Conservation (phyloP, 1,140 invertebrate genomes). For the Drosophila repleta region DNA sequence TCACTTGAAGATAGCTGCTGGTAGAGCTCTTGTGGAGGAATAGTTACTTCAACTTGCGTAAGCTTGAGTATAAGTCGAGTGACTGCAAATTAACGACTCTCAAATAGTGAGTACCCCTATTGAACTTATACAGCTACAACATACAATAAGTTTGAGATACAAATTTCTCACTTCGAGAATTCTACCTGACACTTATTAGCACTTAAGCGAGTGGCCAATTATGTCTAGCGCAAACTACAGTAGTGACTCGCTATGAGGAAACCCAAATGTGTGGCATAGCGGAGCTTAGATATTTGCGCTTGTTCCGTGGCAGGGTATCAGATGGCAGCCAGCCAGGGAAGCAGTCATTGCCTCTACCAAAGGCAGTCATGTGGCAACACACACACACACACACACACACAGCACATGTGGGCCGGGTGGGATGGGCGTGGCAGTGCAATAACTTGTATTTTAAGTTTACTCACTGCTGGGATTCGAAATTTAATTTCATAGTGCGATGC, state of each 20-base stretch:
- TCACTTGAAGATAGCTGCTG: no score
- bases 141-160: no score
- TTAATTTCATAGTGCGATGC: constrained; percentile 82
- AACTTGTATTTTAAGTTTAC: constrained; percentile 82
- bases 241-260: not conserved
- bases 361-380: constrained; percentile 76
- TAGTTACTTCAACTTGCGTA: no score
- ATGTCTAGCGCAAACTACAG: no score
- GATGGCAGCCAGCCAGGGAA: constrained; percentile 35
- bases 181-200: no score
- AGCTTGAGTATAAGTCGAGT: no score
- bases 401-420: not conserved
- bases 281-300: not conserved
- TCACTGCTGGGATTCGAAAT: constrained; percentile 80
- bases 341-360: constrained; percentile 51
- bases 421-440: constrained; percentile 51
- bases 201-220: not conserved
- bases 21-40: no score
- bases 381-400: constrained; percentile 32
- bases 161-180: no score
- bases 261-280: not conserved
- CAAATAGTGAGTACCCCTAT: no score
- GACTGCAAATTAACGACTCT: no score
- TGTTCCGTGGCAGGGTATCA: constrained; percentile 43
- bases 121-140: no score